Conservation (phyloP, 64 coral and sea anemone genomes). For the Orbicella faveolata region DNA sequence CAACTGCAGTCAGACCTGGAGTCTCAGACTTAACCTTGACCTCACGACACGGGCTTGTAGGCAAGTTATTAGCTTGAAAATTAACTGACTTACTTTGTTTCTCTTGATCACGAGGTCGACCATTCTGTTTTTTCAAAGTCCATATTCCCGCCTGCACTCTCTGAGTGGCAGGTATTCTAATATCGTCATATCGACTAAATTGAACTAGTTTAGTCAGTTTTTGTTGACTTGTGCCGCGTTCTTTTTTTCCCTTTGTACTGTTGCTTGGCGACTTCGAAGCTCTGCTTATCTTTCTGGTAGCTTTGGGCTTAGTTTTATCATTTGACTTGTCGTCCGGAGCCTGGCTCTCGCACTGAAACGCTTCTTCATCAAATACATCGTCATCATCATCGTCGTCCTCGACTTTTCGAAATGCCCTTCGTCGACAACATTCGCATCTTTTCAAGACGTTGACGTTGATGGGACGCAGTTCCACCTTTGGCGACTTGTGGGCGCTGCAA, state of each 20-base stretch:
- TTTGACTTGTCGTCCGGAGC: background rate
- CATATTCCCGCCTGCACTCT: conserved; percentile 19
- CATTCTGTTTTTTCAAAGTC: conserved; percentile 41
- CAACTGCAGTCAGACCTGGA: background rate
- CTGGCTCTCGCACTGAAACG: conserved; percentile 5
- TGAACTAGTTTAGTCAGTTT: conserved; percentile 9
- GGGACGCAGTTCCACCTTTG: conserved; percentile 4
- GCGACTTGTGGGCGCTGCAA: background rate
- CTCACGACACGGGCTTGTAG: background rate
- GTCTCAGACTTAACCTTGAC: background rate
- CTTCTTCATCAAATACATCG: conserved; percentile 12
- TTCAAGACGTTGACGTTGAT: conserved; percentile 66
- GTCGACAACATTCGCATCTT: conserved; percentile 59
- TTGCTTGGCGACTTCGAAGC: background rate
- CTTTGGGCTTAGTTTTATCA: background rate
- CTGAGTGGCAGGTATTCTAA: conserved; percentile 6
- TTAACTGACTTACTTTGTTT: conserved; percentile 3
- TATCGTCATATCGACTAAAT: conserved; percentile 15
- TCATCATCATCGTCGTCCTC: conserved; percentile 13
- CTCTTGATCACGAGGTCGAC: background rate
- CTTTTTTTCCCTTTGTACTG: background rate
- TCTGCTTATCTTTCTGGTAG: background rate
- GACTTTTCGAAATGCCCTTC: conserved; percentile 35
- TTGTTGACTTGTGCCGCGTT: background rate
- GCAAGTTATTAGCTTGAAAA: background rate